Percentiles rank a stretch among this genome's conserved stretches.
Evolutionary conservation across 1,140 invertebrate species (phyloP).

Genomic region (Tetragnatha versicolor): DNA sequence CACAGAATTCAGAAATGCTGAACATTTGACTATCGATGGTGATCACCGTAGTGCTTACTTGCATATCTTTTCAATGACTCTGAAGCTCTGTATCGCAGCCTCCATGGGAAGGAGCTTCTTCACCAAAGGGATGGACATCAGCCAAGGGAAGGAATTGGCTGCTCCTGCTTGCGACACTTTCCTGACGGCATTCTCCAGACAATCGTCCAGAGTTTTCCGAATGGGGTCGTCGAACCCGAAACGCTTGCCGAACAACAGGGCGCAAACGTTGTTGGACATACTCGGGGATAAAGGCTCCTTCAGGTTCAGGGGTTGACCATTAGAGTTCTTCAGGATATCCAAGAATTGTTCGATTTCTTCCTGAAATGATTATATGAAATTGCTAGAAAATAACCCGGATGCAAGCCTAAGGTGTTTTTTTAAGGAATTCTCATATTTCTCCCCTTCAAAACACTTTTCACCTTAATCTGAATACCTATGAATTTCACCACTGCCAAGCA

Average conservation of each 20-base stretch:
- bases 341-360: slow-evolving; percentile 47
- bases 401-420: no score
- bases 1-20: no score
- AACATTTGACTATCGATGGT: no score
- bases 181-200: neutral
- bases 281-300: slow-evolving; percentile 31
- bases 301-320: slow-evolving; percentile 44
- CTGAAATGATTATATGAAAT: no score
- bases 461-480: no score
- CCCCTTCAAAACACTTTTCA: no score
- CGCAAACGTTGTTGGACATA: slow-evolving; percentile 56
- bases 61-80: neutral
- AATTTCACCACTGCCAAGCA: no score
- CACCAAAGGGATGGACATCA: slow-evolving; percentile 14
- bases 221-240: slow-evolving; percentile 52
- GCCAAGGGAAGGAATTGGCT: slow-evolving; percentile 45
- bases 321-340: neutral
- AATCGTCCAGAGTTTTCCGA: slow-evolving; percentile 29
- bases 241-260: slow-evolving; percentile 52
- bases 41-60: no score
- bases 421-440: no score
- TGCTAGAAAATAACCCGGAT: no score
- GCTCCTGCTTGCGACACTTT: neutral
- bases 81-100: neutral
- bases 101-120: neutral